Base-by-base conservation (phyloP, 2,888 invertebrate genomes). In the Drosophila setosimentum region DNA sequence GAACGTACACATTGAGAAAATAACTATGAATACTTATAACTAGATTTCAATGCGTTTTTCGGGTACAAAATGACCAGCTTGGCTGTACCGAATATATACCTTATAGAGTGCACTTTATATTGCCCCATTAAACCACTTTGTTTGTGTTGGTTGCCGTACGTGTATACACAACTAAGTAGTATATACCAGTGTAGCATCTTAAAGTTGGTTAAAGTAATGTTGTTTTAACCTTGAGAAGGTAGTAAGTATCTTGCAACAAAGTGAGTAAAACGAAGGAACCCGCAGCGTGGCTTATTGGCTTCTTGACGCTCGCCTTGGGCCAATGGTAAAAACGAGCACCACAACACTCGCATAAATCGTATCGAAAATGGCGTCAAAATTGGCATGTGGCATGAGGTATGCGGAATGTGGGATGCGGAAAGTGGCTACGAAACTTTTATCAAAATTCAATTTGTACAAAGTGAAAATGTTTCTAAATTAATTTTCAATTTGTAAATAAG, bases 401-500 rank as follows among this genome's bases (percentile, higher is more conserved):
- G 59, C 3, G 60, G 49, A 45, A 24, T 24, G 62, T 6, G 66
- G 45, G 29, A 24, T 7, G 57, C 2, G 58, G 48, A 35, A 67
- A 21, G 45, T 48, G 60, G 45, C 37, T 71, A 66, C 50, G 51
- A 77, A 77, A 75, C 83, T 83, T 83, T 82, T 83, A 83, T 80
- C 78, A 78, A 75, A 82, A 83, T 78, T 75, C 80, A 81, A 82
- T 83, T 82, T 83, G 73, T 63, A 51, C 75, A 75, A 73, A 75
- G 73, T 80, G 80, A 78, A 82, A 83, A 82, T 77, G 82, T 74
- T 68, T 80, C 68, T 70, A 59, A 77, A 76, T 69, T 73, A 73
- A 81, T 74, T 72, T 78, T 57, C 60, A 69, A 72, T 63, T 48
- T 70, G 66, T 61, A 66, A 81, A 75, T 68, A 63, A 71, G 61